phyloP scores from a whole-genome alignment of 1,140 invertebrate genomes.

The Ips typographus region DNA sequence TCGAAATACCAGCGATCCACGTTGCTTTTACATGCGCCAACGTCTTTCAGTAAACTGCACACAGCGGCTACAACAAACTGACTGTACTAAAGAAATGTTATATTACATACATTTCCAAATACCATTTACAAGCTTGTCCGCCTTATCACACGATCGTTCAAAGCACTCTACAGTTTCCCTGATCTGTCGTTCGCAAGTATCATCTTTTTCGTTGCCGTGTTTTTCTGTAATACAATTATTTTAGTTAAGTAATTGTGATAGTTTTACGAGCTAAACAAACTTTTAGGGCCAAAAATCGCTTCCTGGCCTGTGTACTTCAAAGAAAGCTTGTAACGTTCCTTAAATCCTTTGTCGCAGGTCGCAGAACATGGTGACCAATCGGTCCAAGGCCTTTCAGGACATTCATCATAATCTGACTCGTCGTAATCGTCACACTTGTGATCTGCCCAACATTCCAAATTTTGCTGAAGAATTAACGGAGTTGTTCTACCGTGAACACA shows the following conservation, averaged over 20 bases:
- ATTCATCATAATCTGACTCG: conserved; percentile 32
- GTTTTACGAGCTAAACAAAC: not conserved
- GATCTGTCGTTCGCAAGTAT: conserved; percentile 52
- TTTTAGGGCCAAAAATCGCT: conserved; percentile 34
- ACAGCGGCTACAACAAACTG: conserved; percentile 52
- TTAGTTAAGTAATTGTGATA: too few species aligned
- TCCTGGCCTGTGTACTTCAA: conserved; percentile 30
- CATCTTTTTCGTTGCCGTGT: conserved; percentile 44
- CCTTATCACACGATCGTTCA: conserved; percentile 33
- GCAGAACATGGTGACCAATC: conserved; percentile 68
- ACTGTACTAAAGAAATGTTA: not conserved
- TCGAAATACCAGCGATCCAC: conserved; percentile 75
- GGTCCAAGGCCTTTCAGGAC: conserved; percentile 55
- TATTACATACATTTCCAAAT: conserved; percentile 8
- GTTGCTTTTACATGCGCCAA: conserved; percentile 67
- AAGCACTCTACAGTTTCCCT: conserved; percentile 54
- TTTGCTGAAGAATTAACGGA: conserved; percentile 47
- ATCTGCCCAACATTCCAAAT: conserved; percentile 44
- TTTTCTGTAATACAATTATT: not conserved
- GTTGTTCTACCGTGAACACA: conserved; percentile 41
- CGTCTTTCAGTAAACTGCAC: conserved; percentile 60
- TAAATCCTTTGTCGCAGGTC: conserved; percentile 64
- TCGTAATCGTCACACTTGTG: conserved; percentile 36
- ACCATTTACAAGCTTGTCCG: conserved; percentile 29
- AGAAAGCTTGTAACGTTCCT: conserved; percentile 57